Conservation (phyloP, 2,797 vertebrate species). For the Esox lucius region DNA sequence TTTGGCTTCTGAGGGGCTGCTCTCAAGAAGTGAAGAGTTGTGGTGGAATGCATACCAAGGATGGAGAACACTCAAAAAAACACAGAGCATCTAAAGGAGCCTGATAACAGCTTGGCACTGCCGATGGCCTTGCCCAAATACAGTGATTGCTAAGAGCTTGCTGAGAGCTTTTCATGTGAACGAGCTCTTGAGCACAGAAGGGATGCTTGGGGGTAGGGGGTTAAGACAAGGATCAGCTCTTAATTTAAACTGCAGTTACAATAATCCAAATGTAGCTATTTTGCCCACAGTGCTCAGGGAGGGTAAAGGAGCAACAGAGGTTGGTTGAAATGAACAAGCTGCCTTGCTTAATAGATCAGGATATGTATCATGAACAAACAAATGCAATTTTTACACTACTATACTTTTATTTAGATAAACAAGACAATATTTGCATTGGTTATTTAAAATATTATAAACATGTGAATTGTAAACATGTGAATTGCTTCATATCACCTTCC, state of each 20-base stretch:
- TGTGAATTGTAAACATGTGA: too few species aligned
- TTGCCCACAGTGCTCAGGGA: neutral
- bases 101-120: constrained; percentile 35
- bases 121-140: constrained; percentile 19
- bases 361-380: constrained; percentile 2
- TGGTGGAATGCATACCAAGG: constrained; percentile 8
- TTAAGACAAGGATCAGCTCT: constrained; percentile 11
- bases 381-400: neutral
- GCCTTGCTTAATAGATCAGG: neutral
- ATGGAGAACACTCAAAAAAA: constrained; percentile 8
- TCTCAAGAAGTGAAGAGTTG: neutral
- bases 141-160: neutral
- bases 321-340: neutral
- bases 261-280: neutral
- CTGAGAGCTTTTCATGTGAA: neutral
- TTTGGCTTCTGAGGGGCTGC: constrained; percentile 10
- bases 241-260: neutral
- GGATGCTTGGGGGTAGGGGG: neutral
- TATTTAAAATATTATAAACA: too few species aligned
- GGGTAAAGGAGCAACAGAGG: neutral
- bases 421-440: too few species aligned
- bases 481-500: too few species aligned
- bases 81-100: constrained; percentile 17
- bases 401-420: too few species aligned
- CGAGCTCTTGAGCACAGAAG: neutral